Conservation (phyloP, 2,113 vertebrate species). For the Bucco capensis region DNA sequence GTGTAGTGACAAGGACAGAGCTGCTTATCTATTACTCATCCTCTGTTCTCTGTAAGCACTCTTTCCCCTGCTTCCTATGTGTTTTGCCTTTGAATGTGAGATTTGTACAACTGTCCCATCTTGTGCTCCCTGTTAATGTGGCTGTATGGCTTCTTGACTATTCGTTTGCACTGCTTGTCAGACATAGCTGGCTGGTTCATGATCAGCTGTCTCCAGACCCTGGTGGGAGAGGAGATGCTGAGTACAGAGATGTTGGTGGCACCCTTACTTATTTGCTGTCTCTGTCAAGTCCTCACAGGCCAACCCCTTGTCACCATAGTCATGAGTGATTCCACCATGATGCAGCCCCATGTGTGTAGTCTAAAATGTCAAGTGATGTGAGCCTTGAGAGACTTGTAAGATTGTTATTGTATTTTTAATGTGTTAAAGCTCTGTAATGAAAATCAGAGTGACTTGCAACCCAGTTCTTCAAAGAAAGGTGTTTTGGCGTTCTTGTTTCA, state of each 20-base stretch:
- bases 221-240: neutral
- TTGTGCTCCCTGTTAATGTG: neutral
- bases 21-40: neutral
- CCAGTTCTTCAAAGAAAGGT: neutral
- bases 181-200: neutral
- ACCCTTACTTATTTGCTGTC: neutral
- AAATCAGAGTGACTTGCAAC: neutral
- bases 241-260: neutral
- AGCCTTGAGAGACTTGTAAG: neutral
- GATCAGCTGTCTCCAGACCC: neutral
- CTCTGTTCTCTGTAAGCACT: neutral
- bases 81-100: neutral
- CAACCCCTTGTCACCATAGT: fast-evolving
- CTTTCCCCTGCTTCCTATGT: neutral
- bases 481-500: neutral
- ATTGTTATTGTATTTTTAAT: neutral
- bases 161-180: neutral
- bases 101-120: neutral
- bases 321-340: neutral
- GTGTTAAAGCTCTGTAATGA: neutral
- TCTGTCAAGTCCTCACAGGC: neutral
- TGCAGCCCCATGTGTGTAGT: neutral
- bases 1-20: neutral
- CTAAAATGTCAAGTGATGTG: neutral
- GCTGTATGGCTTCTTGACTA: neutral